Evolutionary conservation across 2,113 vertebrate genomes (phyloP).

Genomic region (Heterotis niloticus): DNA sequence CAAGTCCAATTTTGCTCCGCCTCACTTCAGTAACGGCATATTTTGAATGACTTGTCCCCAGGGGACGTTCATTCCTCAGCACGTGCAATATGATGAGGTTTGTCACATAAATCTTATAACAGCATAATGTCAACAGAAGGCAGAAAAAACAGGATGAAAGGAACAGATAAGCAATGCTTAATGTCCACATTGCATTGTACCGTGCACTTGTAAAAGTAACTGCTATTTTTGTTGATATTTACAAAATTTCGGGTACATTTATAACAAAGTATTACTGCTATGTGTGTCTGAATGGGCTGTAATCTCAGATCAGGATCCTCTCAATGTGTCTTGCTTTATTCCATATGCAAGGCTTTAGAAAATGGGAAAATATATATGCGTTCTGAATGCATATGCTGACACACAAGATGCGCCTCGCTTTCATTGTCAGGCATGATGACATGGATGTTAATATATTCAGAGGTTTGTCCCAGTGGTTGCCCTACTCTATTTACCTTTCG

Average conservation of each 20-base stretch:
- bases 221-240: too few species aligned
- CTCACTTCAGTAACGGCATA: slow-evolving; percentile 23
- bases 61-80: slow-evolving; percentile 13
- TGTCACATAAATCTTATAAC: slow-evolving; percentile 17
- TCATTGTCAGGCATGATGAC: neutral
- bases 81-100: slow-evolving; percentile 14
- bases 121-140: neutral
- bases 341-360: too few species aligned
- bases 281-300: neutral
- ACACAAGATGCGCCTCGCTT: neutral
- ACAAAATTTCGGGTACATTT: too few species aligned
- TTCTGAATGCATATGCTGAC: neutral
- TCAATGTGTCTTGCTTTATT: neutral
- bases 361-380: too few species aligned
- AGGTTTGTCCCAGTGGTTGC: neutral
- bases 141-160: neutral
- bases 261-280: neutral
- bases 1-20: slow-evolving; percentile 26
- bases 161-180: neutral
- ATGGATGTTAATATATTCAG: neutral
- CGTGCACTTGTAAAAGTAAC: neutral
- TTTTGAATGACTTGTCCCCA: slow-evolving; percentile 5
- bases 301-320: neutral
- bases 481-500: neutral
- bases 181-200: neutral